These are phyloP conservation scores for Cyphomyrus plagiostoma DNA, from an alignment of 2,113 vertebrate species.

Conservation along the genomic window DNA sequence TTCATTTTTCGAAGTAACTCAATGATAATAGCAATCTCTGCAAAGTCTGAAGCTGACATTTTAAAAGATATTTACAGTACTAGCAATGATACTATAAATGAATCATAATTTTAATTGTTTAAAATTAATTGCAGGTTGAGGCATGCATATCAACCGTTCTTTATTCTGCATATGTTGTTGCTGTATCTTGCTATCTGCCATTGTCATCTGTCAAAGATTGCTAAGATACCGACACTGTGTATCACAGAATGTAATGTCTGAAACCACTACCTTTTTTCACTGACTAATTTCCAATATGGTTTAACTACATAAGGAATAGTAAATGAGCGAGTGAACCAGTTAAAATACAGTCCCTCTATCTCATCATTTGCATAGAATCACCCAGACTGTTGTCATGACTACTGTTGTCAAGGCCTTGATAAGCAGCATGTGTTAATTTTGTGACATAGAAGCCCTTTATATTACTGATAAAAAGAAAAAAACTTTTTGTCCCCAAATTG, in stretches of 20 bases:
- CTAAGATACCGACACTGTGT: not conserved
- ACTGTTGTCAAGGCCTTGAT: conserved; percentile 27
- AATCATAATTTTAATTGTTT: not conserved
- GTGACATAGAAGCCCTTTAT: not conserved
- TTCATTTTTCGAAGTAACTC: not conserved
- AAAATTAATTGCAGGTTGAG: not conserved
- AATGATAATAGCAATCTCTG: not conserved
- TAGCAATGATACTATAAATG: not conserved
- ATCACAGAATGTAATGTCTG: not conserved
- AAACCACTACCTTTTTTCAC: not conserved
- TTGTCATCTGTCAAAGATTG: not conserved
- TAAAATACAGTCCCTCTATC: conserved; percentile 19
- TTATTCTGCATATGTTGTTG: not conserved
- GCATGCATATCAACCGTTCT: not conserved
- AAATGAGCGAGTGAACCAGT: not conserved
- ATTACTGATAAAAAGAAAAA: not conserved
- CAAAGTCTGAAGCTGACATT: not conserved
- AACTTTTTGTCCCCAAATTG: not conserved
- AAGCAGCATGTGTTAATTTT: conserved; percentile 13
- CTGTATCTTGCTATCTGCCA: not conserved
- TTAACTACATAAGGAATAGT: not conserved
- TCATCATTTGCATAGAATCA: conserved; percentile 41
- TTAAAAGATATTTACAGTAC: not conserved
- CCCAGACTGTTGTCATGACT: conserved; percentile 53
- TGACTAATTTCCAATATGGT: not conserved